These are phyloP conservation scores for Tinea pellionella DNA, from an alignment of 2,888 invertebrate genomes.

Conservation along the genomic window DNA sequence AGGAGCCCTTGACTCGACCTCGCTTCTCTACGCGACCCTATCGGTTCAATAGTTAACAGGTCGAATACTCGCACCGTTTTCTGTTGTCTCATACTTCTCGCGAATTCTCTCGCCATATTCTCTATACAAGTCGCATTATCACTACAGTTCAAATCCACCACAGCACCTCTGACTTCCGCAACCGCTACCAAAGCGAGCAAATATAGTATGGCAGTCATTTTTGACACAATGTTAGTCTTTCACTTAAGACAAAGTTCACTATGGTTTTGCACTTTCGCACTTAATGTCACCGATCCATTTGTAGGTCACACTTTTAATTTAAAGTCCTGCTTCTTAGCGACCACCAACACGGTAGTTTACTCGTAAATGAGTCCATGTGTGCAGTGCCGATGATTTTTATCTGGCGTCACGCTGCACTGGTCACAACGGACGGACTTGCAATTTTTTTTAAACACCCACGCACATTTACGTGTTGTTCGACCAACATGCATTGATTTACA, in stretches of 20 bases:
- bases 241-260: constrained; percentile 17
- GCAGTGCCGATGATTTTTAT: constrained; percentile 60
- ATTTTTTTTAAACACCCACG: constrained; percentile 35
- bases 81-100: constrained; percentile 60
- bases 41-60: constrained; percentile 65
- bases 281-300: constrained; percentile 59
- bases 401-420: constrained; percentile 56
- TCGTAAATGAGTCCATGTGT: constrained; percentile 52
- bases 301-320: constrained; percentile 43
- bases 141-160: constrained; percentile 59
- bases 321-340: constrained; percentile 21
- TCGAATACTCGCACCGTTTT: constrained; percentile 66
- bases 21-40: constrained; percentile 38
- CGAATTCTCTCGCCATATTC: constrained; percentile 55
- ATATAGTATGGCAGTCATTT: constrained; percentile 52
- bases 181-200: constrained; percentile 43
- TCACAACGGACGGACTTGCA: constrained; percentile 34
- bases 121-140: constrained; percentile 73
- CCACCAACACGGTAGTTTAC: constrained; percentile 54
- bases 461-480: constrained; percentile 26
- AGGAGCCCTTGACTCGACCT: constrained; percentile 44
- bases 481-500: constrained; percentile 27
- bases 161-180: constrained; percentile 35
- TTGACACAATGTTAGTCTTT: constrained; percentile 28
- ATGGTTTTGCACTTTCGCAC: constrained; percentile 32